Percentiles rank a stretch among this genome's conserved stretches.
phyloP scores from a whole-genome alignment of 2,113 vertebrate species.

The Elachura formosa region DNA sequence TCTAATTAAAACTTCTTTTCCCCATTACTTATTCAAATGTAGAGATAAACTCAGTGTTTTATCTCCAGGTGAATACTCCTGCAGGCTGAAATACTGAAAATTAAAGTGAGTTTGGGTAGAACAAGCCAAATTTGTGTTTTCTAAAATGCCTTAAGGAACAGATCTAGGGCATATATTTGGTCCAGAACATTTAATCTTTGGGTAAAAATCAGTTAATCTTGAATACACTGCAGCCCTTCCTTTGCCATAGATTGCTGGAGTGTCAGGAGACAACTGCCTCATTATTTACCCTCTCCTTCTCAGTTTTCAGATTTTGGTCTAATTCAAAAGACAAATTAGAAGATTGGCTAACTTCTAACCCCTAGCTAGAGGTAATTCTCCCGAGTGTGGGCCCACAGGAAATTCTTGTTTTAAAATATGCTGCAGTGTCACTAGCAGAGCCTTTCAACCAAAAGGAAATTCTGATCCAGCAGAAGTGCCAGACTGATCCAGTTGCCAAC shows the following conservation, averaged over 20 bases:
- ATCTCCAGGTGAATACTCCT: neutral
- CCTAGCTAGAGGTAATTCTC: constrained; percentile 25
- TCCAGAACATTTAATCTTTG: neutral
- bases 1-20: neutral
- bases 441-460: neutral
- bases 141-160: neutral
- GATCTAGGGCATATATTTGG: neutral
- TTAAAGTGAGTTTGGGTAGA: neutral
- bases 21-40: neutral
- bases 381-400: neutral
- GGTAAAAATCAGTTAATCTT: neutral
- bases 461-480: neutral
- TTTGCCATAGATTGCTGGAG: neutral
- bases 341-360: constrained; percentile 36
- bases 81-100: neutral
- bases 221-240: neutral
- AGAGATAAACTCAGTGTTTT: neutral
- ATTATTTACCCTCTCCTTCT: constrained; percentile 5
- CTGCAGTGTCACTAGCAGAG: neutral
- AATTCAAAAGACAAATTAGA: constrained; percentile 43
- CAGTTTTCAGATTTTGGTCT: neutral
- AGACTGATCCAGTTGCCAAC: neutral
- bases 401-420: constrained; percentile 19
- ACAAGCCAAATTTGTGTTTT: neutral
- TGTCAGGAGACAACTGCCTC: neutral